Base-by-base conservation (phyloP, 1,140 invertebrate species). In the Neelides sp. region DNA sequence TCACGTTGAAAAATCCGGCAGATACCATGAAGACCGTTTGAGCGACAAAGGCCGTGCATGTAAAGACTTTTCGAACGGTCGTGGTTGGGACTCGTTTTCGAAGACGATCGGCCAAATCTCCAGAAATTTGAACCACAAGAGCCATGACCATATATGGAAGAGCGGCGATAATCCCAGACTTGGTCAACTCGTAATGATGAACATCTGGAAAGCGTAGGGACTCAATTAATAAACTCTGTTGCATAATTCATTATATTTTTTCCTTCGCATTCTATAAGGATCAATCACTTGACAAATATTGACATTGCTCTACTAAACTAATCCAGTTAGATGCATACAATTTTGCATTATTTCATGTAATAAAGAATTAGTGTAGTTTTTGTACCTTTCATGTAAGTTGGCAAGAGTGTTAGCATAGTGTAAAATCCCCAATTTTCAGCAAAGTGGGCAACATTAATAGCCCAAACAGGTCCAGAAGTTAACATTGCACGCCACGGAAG, bases 371-470 rank as follows among this genome's bases (percentile, higher is more conserved):
- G 19, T 41, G n/a, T 17, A 34, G 40, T 40, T 17, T 5, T 26
- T 35, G 59, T 62, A 85, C 83, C 82, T 71, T 77, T 84, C 75
- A 96, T 82, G 67, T 90, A 96, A 30, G 82, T 88, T 3, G 91
- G 91, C 26, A 95, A 68, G 60, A 88, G 64, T 92, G 74, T 0
- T n/a, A 58, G 43, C 19, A 57, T 27, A 20, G 51, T 53, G 39
- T 57, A 57, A 35, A 58, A 54, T 40, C 89, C 90, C 90, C 90
- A 95, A 69, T 94, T 94, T 68, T 94, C 89, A 49, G 85, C 82
- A 68, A 93, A 93, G 66, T 94, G 89, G 3, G 88, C 87, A 17
- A 79, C 75, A 17, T 87, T 78, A 42, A 92, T 89, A 0, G 90
- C 88, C 84, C 88, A 93, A 2, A 94, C 85, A 0, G 90, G 79